phyloP scores from a whole-genome alignment of 2,113 vertebrate species.

The Harpagus bidentatus region DNA sequence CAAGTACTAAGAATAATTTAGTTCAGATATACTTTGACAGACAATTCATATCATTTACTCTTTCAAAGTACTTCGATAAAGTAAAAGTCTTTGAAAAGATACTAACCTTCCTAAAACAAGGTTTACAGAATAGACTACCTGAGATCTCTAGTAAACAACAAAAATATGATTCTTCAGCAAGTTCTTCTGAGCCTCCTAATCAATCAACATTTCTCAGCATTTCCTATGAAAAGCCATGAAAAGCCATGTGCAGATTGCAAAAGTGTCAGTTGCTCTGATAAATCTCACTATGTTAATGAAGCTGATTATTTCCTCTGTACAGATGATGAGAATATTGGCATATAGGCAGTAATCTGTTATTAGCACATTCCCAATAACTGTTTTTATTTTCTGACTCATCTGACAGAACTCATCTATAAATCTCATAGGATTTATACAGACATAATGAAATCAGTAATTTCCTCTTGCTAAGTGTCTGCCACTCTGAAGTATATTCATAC shows the following conservation, averaged over 20 bases:
- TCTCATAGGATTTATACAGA: neutral
- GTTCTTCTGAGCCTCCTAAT: neutral
- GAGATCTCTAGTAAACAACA: neutral
- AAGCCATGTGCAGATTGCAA: neutral
- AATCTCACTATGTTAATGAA: constrained; percentile 5
- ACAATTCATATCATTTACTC: neutral
- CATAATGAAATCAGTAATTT: neutral
- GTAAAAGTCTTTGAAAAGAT: neutral
- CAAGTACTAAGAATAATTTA: neutral
- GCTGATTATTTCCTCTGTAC: constrained; percentile 28
- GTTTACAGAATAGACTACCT: neutral
- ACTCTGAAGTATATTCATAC: neutral
- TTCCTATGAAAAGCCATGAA: constrained; percentile 29
- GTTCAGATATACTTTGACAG: neutral
- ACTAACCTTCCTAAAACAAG: neutral
- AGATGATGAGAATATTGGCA: constrained; percentile 3
- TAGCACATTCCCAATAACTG: neutral
- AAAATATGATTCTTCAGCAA: constrained; percentile 8
- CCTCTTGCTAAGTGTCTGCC: neutral
- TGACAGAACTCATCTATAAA: neutral
- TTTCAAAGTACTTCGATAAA: neutral
- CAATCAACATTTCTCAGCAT: constrained; percentile 1
- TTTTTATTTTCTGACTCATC: constrained; percentile 14
- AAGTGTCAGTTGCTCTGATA: neutral
- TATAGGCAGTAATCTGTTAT: neutral